These are phyloP conservation scores for Trogon surrucura DNA, from an alignment of 2,113 vertebrate genomes.

Conservation along the genomic window DNA sequence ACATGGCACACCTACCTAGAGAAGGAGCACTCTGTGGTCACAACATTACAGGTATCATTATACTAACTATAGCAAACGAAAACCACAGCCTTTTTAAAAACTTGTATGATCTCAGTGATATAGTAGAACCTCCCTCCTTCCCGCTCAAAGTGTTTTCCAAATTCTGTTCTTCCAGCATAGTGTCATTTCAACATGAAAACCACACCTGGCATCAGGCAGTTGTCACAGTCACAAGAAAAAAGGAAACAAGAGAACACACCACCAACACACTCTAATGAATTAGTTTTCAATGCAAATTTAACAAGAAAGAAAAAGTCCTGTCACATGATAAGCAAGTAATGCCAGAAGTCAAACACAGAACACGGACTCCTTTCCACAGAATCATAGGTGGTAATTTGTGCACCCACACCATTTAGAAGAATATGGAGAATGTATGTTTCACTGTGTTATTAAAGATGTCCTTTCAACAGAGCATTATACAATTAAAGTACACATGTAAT, in stretches of 20 bases:
- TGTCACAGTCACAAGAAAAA: not conserved
- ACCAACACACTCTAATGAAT: not conserved
- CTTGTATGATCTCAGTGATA: not conserved
- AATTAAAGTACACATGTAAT: not conserved
- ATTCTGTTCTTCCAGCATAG: not conserved
- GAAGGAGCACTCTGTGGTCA: not conserved
- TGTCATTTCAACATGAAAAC: not conserved
- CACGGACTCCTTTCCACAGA: not conserved
- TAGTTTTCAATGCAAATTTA: not conserved
- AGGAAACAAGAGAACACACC: not conserved
- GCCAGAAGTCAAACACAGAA: not conserved
- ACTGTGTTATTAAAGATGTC: not conserved
- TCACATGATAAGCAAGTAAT: not conserved
- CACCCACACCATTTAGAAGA: not conserved
- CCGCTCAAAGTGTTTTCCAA: not conserved
- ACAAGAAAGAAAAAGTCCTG: not conserved
- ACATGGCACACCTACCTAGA: not conserved
- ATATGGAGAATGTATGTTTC: not conserved
- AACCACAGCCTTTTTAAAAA: not conserved
- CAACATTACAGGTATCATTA: not conserved
- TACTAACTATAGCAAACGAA: not conserved
- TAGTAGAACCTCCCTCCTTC: not conserved
- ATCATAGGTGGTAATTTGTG: not conserved
- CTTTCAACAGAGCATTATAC: not conserved
- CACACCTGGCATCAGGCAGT: not conserved